Base-by-base conservation (phyloP, 2,888 invertebrate genomes). In the Drosophila paucipuncta region DNA sequence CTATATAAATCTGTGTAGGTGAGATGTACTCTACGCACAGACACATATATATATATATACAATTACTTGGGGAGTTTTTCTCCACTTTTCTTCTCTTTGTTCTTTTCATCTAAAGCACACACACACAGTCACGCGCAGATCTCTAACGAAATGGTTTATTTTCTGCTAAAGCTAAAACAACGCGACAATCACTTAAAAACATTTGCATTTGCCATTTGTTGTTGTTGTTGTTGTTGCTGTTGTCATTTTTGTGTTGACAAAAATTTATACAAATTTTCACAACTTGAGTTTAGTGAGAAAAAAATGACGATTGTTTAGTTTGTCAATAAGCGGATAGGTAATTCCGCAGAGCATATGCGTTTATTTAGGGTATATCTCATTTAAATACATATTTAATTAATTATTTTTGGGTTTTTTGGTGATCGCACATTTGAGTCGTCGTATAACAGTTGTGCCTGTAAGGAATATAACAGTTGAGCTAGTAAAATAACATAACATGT, bases 171-270 rank as follows among this genome's bases (percentile, higher is more conserved):
- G 55, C 61, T 54, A 58, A 39, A 72, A 59, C 33, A 76, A 76
- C 64, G 61, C 41, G 33, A 55, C 57, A 76, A 72, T 70, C 69
- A 82, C 85, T 82, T 84, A 82, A 76, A 82, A 65, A 68, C 64
- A 68, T 84, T 85, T 88, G 83, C 69, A 71, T 77, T 59, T 35
- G 53, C 37, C 52, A 37, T 69, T 64, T 55, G 37, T 68, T 55
- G 47, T 55, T 47, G 39, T 55, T 47, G 39, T 35, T 54, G 64
- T 58, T 47, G 41, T 33, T 49, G 59, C 58, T 70, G 63, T 70
- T 49, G 63, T 47, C 52, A 61, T 50, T 58, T 43, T 58, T 78
- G 78, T 78, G 78, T 78, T 78, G 80, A 80, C 80, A 71, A 75
- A 75, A 70, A 68, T 68, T 69, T 49, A 66, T 76, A 73, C 79